phyloP scores from a whole-genome alignment of 1,140 invertebrate species.

The Sitophilus oryzae region DNA sequence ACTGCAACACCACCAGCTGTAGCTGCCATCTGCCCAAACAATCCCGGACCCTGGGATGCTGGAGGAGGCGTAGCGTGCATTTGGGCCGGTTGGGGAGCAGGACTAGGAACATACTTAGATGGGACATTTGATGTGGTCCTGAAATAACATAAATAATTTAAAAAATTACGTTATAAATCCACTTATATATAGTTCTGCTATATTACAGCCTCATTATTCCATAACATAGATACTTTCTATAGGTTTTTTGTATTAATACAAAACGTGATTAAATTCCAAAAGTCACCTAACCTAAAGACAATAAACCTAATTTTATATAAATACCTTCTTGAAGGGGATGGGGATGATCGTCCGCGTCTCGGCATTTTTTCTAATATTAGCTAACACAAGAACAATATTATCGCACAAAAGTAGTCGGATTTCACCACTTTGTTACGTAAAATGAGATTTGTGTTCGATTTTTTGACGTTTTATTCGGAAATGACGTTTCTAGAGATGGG shows the following conservation, averaged over 20 bases:
- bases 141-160: constrained; percentile 16
- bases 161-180: not conserved
- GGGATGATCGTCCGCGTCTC: constrained; percentile 64
- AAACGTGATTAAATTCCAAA: not conserved
- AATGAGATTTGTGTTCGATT: not conserved
- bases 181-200: not conserved
- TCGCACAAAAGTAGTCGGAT: not conserved
- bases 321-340: constrained; percentile 25
- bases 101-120: constrained; percentile 45
- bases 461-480: not conserved
- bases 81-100: constrained; percentile 48
- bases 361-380: constrained; percentile 53
- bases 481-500: constrained; percentile 8
- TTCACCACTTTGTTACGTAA: constrained; percentile 17
- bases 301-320: not conserved
- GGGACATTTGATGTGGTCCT: constrained; percentile 40
- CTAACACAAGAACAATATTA: not conserved
- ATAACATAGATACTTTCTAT: no score
- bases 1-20: constrained; percentile 86
- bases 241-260: not conserved
- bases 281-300: constrained; percentile 1
- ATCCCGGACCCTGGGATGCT: constrained; percentile 58
- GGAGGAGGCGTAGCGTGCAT: constrained; percentile 49
- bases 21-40: constrained; percentile 84
- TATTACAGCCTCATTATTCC: no score